phyloP scores from a whole-genome alignment of 2,888 invertebrate genomes.

The Xanthia togata region DNA sequence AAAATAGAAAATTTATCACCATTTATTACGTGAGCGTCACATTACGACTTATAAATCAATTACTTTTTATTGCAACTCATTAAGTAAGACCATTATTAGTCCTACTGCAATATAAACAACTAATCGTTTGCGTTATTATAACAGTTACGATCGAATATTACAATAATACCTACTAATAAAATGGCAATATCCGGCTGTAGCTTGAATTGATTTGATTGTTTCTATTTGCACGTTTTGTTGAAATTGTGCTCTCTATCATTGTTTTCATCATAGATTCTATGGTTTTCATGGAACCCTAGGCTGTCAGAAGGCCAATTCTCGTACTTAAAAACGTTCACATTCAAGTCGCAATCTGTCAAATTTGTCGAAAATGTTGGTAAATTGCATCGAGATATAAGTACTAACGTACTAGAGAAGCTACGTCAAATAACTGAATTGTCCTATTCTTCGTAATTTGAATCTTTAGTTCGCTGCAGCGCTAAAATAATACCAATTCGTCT shows the following conservation, averaged over 20 bases:
- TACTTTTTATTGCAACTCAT: conserved; percentile 64
- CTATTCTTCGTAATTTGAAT: no score
- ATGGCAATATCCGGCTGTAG: conserved; percentile 15
- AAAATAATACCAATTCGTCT: no score
- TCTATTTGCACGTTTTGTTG: conserved; percentile 10
- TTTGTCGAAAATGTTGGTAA: no score
- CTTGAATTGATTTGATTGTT: neutral
- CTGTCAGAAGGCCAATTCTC: no score
- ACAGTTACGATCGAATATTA: conserved; percentile 33
- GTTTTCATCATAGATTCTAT: neutral
- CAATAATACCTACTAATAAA: conserved; percentile 33
- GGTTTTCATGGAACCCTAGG: neutral
- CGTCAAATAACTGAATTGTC: no score
- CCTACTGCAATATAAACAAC: conserved; percentile 32
- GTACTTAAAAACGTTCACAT: no score
- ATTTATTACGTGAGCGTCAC: conserved; percentile 40
- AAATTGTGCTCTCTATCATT: neutral
- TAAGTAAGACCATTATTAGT: conserved; percentile 43
- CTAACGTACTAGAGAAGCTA: no score
- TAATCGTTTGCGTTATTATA: conserved; percentile 42
- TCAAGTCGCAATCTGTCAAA: no score
- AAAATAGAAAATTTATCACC: conserved; percentile 69
- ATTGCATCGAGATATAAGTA: no score
- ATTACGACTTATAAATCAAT: conserved; percentile 64
- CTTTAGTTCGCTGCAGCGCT: no score